phyloP scores from a whole-genome alignment of 2,888 invertebrate species.

The Pogonocherus hispidulus region DNA sequence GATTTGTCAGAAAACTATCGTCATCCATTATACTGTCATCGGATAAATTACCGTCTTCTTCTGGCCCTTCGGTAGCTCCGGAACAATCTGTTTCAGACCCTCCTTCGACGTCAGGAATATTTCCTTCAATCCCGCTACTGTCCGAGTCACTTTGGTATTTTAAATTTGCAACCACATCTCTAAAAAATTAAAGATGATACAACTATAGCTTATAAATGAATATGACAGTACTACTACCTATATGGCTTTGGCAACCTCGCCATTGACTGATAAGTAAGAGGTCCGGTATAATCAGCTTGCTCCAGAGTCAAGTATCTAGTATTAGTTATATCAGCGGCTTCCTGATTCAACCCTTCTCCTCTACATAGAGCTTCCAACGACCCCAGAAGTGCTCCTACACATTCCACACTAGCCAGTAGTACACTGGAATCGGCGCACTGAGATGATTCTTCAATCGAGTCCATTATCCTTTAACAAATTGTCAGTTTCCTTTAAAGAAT shows the following conservation, averaged over 20 bases:
- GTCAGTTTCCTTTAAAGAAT: not conserved
- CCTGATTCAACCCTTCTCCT: conserved; percentile 79
- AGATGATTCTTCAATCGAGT: conserved; percentile 94
- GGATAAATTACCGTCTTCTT: conserved; percentile 73
- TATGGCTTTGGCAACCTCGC: conserved; percentile 87
- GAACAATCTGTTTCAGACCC: conserved; percentile 69
- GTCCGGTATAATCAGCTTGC: conserved; percentile 86
- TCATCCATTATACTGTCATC: conserved; percentile 84
- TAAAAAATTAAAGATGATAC: conserved; percentile 59
- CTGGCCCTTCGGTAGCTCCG: conserved; percentile 80
- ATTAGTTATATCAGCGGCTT: conserved; percentile 75
- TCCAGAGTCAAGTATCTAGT: conserved; percentile 77
- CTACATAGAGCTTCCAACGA: conserved; percentile 85
- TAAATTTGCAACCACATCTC: conserved; percentile 77
- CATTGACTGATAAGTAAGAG: conserved; percentile 87
- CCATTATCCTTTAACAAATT: conserved; percentile 80
- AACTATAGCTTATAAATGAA: not conserved
- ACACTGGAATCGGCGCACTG: conserved; percentile 83
- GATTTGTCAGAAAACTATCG: conserved; percentile 75
- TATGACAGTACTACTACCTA: conserved; percentile 70
- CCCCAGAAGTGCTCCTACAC: conserved; percentile 85
- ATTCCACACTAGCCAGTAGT: conserved; percentile 85
- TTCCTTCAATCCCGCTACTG: conserved; percentile 71
- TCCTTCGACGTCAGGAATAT: conserved; percentile 65
- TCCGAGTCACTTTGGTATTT: conserved; percentile 78